Evolutionary conservation across 2,113 vertebrate genomes (phyloP).

Genomic region (Rhinolophus ferrumequinum): DNA sequence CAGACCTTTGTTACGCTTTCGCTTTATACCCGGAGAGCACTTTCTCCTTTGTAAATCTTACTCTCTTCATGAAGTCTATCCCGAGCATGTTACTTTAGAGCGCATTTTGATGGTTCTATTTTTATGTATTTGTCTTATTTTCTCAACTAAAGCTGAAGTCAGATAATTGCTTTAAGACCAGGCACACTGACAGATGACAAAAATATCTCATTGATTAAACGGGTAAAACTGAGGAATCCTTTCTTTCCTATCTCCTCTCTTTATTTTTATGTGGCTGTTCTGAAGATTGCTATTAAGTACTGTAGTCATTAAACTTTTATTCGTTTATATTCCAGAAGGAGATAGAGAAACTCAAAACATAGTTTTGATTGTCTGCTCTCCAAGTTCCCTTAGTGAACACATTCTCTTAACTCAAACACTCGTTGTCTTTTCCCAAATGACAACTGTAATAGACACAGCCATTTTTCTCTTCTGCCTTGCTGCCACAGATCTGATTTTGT

Average conservation of each 20-base stretch:
- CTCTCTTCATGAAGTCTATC: background rate
- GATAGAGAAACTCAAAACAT: conserved; percentile 25
- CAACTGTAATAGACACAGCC: background rate
- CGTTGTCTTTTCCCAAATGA: background rate
- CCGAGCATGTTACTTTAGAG: background rate
- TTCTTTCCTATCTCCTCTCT: background rate
- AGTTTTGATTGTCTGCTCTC: background rate
- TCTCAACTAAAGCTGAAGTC: background rate
- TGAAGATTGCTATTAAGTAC: background rate
- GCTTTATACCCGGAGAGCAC: background rate
- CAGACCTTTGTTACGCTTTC: background rate
- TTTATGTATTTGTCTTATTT: conserved; percentile 26
- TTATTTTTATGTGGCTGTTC: conserved; percentile 10
- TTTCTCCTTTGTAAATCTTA: conserved; percentile 14
- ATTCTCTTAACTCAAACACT: background rate
- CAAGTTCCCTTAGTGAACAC: background rate
- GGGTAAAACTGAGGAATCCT: background rate
- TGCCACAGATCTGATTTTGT: background rate
- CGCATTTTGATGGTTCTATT: background rate
- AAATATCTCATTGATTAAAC: conserved; percentile 20
- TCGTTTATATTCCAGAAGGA: conserved; percentile 24
- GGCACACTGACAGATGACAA: background rate
- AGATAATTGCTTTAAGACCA: conserved; percentile 5
- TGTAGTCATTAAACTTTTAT: background rate
- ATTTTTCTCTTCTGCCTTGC: background rate